Conservation (phyloP, 2,888 invertebrate genomes). For the Pterostichus niger region DNA sequence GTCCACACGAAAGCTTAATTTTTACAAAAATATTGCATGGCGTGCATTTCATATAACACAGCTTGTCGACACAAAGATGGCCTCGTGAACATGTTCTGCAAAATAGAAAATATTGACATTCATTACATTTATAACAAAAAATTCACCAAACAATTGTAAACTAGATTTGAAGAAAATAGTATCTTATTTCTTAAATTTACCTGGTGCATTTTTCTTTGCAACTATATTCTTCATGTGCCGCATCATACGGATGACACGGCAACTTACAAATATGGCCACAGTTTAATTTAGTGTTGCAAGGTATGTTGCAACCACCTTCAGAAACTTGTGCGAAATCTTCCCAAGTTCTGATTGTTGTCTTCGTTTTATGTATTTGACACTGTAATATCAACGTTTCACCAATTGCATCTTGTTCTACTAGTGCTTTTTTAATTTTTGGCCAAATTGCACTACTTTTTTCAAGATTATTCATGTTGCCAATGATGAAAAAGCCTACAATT, state of each 20-base stretch:
- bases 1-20: slow-evolving; percentile 78
- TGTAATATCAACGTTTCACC: slow-evolving; percentile 78
- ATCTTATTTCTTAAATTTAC: slow-evolving; percentile 72
- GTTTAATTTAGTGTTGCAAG: slow-evolving; percentile 71
- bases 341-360: slow-evolving; percentile 74
- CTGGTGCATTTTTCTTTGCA: slow-evolving; percentile 79
- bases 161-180: too few species aligned
- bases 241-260: slow-evolving; percentile 82
- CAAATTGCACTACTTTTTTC: slow-evolving; percentile 79
- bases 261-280: slow-evolving; percentile 84
- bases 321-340: slow-evolving; percentile 78
- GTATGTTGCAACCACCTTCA: slow-evolving; percentile 81
- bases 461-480: slow-evolving; percentile 85
- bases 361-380: slow-evolving; percentile 79
- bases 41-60: slow-evolving; percentile 77
- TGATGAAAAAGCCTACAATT: slow-evolving; percentile 82
- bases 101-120: background rate
- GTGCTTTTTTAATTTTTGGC: slow-evolving; percentile 78
- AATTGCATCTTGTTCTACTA: slow-evolving; percentile 78
- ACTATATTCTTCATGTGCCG: slow-evolving; percentile 77
- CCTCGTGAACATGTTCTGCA: slow-evolving; percentile 76
- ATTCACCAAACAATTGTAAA: too few species aligned
- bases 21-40: slow-evolving; percentile 76
- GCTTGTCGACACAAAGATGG: slow-evolving; percentile 78
- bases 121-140: too few species aligned